Conservation (phyloP, 2,797 vertebrate genomes). For the Vultur gryphus region DNA sequence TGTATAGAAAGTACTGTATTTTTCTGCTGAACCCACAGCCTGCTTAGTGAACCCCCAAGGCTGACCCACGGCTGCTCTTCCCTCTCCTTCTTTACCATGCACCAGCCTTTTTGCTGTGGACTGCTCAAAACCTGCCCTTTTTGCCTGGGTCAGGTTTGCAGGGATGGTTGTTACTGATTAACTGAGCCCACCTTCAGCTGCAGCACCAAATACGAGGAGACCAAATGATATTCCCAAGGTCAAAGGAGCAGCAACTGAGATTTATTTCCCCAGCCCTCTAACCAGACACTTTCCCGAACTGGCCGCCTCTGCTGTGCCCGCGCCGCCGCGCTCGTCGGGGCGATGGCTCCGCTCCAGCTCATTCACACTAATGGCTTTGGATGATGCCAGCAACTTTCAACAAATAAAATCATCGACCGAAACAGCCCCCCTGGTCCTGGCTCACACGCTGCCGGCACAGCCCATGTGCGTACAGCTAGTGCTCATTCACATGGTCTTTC, state of each 20-base stretch:
- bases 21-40: background rate
- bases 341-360: background rate
- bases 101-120: background rate
- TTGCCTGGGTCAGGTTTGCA: background rate
- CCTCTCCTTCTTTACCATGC: background rate
- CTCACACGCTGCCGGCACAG: background rate
- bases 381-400: background rate
- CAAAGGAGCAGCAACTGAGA: background rate
- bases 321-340: fast-evolving
- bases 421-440: background rate
- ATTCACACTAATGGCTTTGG: background rate
- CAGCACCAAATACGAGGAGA: background rate
- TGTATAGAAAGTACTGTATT: background rate
- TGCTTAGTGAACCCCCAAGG: background rate
- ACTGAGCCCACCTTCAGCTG: background rate
- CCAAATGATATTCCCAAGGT: background rate
- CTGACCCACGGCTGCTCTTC: background rate
- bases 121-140: background rate
- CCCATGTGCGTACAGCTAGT: background rate
- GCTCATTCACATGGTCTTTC: background rate
- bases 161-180: background rate
- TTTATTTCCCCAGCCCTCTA: background rate
- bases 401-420: background rate
- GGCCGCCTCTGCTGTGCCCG: background rate
- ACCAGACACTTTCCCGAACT: background rate